Percentiles rank a stretch among this genome's conserved stretches.
phyloP scores from a whole-genome alignment of 2,888 invertebrate species.

The Hypselothyrea guttata region DNA sequence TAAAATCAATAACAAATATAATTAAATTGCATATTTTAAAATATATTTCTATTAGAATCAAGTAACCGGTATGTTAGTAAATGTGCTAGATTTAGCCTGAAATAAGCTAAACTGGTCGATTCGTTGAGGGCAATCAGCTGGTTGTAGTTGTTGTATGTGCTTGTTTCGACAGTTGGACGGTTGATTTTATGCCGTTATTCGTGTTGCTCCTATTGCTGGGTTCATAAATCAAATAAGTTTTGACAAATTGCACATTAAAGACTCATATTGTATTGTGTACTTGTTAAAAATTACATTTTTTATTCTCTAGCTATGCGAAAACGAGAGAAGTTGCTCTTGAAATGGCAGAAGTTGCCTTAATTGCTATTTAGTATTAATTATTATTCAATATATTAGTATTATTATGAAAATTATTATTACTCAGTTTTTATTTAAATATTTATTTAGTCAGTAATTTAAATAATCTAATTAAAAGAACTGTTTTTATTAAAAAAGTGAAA shows the following conservation, averaged over 20 bases:
- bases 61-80: no score
- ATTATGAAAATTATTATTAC: not conserved
- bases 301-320: slow-evolving; percentile 25
- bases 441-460: no score
- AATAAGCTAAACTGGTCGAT: no score
- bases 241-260: slow-evolving; percentile 75
- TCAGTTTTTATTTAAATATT: no score
- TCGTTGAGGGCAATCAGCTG: slow-evolving; percentile 28
- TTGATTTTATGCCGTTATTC: slow-evolving; percentile 23
- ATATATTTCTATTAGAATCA: no score
- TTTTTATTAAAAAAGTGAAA: no score
- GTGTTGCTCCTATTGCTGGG: slow-evolving; percentile 25
- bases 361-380: not conserved
- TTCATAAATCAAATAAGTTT: slow-evolving; percentile 71
- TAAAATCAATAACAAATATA: no score
- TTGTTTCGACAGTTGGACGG: slow-evolving; percentile 38
- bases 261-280: slow-evolving; percentile 36
- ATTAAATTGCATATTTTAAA: no score
- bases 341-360: slow-evolving; percentile 5
- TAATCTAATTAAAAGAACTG: no score
- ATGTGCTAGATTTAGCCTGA: no score
- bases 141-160: slow-evolving; percentile 23
- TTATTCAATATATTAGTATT: not conserved
- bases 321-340: slow-evolving; percentile 21
- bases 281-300: slow-evolving; percentile 35